phyloP scores from a whole-genome alignment of 2,797 vertebrate genomes.

The Alca torda region DNA sequence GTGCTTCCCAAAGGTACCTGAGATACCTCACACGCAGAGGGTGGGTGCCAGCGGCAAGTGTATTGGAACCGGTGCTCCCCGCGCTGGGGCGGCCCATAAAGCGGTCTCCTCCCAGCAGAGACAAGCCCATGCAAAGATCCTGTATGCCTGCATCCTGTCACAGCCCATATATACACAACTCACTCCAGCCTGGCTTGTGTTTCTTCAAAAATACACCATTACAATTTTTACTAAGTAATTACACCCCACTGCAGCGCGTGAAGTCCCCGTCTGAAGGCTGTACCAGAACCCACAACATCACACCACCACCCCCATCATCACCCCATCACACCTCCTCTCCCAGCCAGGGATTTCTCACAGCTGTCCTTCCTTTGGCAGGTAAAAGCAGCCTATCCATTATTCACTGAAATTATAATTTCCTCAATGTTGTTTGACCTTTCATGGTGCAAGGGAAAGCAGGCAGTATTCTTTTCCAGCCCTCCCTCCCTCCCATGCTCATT shows the following conservation, averaged over 20 bases:
- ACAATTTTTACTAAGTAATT: neutral
- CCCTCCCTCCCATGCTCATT: neutral
- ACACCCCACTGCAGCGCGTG: rapidly evolving
- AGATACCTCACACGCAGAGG: neutral
- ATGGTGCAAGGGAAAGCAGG: neutral
- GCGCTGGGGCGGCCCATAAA: rapidly evolving
- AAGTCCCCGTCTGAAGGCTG: neutral
- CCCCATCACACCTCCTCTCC: neutral
- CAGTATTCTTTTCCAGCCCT: neutral
- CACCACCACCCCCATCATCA: neutral
- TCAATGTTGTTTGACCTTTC: conserved; percentile 51
- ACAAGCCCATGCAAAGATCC: neutral
- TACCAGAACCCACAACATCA: neutral
- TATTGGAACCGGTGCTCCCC: neutral
- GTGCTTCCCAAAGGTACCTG: rapidly evolving
- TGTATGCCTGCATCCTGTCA: rapidly evolving
- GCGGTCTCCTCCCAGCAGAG: rapidly evolving
- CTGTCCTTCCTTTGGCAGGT: neutral
- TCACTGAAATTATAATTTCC: neutral
- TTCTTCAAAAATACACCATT: rapidly evolving
- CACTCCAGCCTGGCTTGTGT: rapidly evolving
- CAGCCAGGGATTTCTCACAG: neutral
- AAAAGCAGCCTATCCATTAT: neutral
- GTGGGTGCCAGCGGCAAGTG: neutral
- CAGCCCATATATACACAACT: rapidly evolving